phyloP scores from a whole-genome alignment of 2,113 vertebrate species.

The Poecilia latipinna region DNA sequence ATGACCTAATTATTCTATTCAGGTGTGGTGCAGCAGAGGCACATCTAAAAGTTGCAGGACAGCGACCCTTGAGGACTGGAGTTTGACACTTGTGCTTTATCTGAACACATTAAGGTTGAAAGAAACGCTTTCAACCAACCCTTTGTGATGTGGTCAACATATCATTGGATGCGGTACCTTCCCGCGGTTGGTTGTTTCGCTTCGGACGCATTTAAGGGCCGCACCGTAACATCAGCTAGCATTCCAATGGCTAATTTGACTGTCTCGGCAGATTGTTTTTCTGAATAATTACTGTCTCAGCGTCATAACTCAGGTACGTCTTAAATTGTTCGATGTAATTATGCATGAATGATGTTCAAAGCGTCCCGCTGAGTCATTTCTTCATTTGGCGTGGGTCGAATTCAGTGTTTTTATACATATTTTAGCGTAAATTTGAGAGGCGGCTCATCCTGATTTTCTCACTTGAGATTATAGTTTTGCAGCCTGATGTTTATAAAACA shows the following conservation, averaged over 20 bases:
- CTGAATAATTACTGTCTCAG: background rate
- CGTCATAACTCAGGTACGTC: constrained; percentile 10
- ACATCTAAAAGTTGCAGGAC: too few species aligned
- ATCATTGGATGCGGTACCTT: too few species aligned
- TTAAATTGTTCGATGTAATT: background rate
- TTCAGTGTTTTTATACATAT: constrained; percentile 5
- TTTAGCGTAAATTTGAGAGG: constrained; percentile 4
- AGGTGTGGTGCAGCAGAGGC: too few species aligned
- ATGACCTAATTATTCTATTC: too few species aligned
- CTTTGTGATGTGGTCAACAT: too few species aligned
- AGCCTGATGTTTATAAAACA: background rate
- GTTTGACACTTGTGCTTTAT: background rate
- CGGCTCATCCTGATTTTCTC: background rate
- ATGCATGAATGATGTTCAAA: background rate
- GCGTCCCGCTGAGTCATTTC: background rate
- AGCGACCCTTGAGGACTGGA: too few species aligned
- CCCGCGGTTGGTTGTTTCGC: constrained; percentile 30
- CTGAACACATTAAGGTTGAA: background rate
- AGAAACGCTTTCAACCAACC: too few species aligned
- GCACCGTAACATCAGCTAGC: constrained; percentile 3
- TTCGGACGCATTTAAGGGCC: constrained; percentile 35
- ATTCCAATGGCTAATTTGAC: constrained; percentile 11
- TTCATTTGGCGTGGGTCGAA: background rate
- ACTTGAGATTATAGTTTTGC: too few species aligned
- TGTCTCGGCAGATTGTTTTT: background rate